Base-by-base conservation (phyloP, 2,113 vertebrate species). In the Oxygymnocypris stewartii region DNA sequence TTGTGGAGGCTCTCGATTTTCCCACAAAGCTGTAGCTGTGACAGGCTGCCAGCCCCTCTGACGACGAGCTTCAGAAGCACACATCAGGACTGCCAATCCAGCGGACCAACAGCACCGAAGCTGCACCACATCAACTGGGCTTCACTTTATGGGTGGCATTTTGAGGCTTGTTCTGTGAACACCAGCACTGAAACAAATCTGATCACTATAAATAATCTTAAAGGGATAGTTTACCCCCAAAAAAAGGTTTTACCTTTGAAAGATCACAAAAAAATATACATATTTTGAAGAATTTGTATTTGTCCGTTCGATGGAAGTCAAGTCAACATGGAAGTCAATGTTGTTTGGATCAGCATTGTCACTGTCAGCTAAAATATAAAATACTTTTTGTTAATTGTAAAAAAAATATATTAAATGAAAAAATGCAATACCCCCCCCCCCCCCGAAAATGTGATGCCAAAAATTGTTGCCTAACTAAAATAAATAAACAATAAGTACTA, bases 11-110 rank as follows among this genome's bases (percentile, higher is more conserved):
- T 84, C 67, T 35, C 76, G 2, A 13, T 49, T 54, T 67, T 61
- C 57, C 61, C 80, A 84, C 80, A 69, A 74, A 81, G 76, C 84
- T 61, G 85, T 40, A 73, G 80, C 71, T 63, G 47, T 87, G 88
- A 89, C 88, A 89, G 74, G 73, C 74, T 89, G 84, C 73, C 88
- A 85, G 80, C 44, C 85, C 65, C 76, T 87, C 69, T 28, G 77
- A 85, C 74, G 73, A 79, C 18, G 40, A 79, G 54, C 78, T 85
- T 61, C 59, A 87, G 69, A 82, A 75, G 75, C 61, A 75, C 47
- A 63, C 44, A 86, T 82, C 44, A 79, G 54, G 79, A 63, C 40
- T 42, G 54, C 85, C 87, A 71, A 86, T 84, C 69, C 78, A 59
- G 44, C 6, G 25, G 85, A 75, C 74, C 82, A 54, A 82, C 63